Conservation (phyloP, 1,140 invertebrate genomes). For the Ptiloglossa arizonensis region DNA sequence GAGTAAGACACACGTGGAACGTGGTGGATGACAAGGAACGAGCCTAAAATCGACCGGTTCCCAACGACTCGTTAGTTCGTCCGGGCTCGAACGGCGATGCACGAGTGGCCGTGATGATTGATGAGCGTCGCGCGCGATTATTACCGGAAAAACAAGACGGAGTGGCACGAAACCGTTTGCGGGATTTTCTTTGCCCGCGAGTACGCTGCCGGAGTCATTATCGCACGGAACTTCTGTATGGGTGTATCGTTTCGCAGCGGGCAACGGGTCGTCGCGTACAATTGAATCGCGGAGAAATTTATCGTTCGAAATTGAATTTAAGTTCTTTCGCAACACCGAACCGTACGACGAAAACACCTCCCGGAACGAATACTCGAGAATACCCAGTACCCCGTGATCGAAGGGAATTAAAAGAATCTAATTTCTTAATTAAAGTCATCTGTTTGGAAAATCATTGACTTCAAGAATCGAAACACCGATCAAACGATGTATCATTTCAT, state of each 20-base stretch:
- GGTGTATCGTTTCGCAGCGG: not conserved
- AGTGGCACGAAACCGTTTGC: constrained; percentile 2
- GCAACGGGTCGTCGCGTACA: not conserved
- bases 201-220: not conserved
- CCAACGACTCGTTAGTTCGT: constrained; percentile 33
- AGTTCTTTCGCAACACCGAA: not conserved
- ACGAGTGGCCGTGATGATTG: constrained; percentile 50
- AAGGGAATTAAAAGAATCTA: too few species aligned
- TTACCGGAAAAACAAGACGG: constrained; percentile 32
- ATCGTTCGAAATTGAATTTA: not conserved
- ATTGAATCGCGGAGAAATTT: not conserved
- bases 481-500: too few species aligned
- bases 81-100: constrained; percentile 51
- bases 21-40: too few species aligned
- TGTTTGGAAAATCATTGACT: too few species aligned
- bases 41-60: constrained; percentile 21
- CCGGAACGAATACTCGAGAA: too few species aligned
- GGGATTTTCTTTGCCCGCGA: constrained; percentile 3
- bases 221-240: not conserved
- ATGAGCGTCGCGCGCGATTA: constrained; percentile 48
- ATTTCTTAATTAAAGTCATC: too few species aligned
- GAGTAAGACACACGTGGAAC: not conserved
- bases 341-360: too few species aligned
- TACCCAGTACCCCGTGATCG: too few species aligned
- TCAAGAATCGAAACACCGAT: too few species aligned